Evolutionary conservation across 1,140 invertebrate genomes (phyloP).

Genomic region (Reticulitermes speratus): DNA sequence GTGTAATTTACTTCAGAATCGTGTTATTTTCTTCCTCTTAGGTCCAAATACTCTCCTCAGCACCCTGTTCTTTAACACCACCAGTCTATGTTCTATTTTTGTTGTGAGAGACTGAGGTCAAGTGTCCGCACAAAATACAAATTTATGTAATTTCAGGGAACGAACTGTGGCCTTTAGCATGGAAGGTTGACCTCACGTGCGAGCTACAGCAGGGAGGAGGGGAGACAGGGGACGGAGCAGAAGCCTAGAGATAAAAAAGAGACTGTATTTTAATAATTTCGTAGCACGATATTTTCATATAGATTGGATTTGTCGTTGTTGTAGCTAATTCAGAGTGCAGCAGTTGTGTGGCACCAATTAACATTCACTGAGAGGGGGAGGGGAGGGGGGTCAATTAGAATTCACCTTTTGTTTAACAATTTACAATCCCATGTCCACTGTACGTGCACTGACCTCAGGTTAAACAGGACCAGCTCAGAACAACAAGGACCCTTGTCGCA

Average conservation of each 20-base stretch:
- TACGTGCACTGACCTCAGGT: not conserved
- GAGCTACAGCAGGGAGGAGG: not conserved
- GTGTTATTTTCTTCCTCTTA: no score
- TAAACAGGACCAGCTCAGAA: not conserved
- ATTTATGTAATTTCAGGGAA: no score
- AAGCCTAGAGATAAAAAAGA: not conserved
- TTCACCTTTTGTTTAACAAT: constrained; percentile 1
- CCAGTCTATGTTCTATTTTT: no score
- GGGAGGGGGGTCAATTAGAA: not conserved
- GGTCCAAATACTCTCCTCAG: no score
- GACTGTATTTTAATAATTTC: constrained; percentile 29
- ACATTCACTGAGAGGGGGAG: not conserved
- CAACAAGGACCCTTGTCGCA: not conserved
- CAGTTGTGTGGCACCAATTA: not conserved
- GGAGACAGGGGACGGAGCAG: not conserved
- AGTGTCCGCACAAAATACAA: no score
- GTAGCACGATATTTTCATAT: not conserved
- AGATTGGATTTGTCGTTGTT: not conserved
- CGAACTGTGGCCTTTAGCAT: no score
- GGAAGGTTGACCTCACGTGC: no score
- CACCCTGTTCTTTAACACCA: no score
- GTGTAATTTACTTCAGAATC: no score
- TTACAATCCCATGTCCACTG: not conserved
- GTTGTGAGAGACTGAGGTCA: no score
- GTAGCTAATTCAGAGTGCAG: not conserved